A percentile compares a stretch with the other conserved stretches of the same genome.
Evolutionary conservation across 2,888 invertebrate species (phyloP).

Genomic region (Dicyrtomina minuta): DNA sequence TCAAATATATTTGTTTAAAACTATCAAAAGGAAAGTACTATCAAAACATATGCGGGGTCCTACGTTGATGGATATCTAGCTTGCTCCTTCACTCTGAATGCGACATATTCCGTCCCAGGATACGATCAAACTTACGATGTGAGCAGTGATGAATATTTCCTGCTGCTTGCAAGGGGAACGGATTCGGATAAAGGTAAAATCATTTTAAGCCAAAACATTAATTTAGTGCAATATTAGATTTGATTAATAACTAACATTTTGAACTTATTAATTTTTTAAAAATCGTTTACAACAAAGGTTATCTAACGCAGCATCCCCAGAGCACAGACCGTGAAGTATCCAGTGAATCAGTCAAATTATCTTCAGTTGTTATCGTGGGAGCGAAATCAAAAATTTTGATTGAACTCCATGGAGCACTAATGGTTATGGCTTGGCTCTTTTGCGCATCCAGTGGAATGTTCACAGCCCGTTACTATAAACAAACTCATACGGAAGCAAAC

Average conservation of each 20-base stretch:
- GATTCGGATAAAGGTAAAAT: conserved; percentile 21
- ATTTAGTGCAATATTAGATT: too few relatives aligned
- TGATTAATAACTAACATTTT: too few relatives aligned
- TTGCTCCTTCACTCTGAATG: conserved; percentile 66
- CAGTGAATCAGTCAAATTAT: conserved; percentile 65
- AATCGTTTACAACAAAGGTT: conserved; percentile 58
- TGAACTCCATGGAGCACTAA: conserved; percentile 79
- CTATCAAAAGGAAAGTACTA: too few relatives aligned
- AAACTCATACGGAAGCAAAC: conserved; percentile 79
- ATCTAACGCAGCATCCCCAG: conserved; percentile 41
- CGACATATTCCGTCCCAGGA: conserved; percentile 56
- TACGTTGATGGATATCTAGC: conserved; percentile 70
- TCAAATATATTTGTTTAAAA: too few relatives aligned
- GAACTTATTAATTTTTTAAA: too few relatives aligned
- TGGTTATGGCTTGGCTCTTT: conserved; percentile 87
- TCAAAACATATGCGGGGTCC: conserved; percentile 57
- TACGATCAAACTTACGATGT: conserved; percentile 70
- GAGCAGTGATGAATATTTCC: conserved; percentile 65
- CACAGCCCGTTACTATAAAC: conserved; percentile 82
- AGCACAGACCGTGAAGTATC: conserved; percentile 25
- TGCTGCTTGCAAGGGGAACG: conserved; percentile 71
- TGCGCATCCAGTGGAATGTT: conserved; percentile 83
- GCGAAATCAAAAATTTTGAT: conserved; percentile 68
- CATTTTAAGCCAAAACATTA: too few relatives aligned
- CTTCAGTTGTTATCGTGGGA: conserved; percentile 62